These are phyloP conservation scores for Phocides pigmalion DNA, from an alignment of 1,140 invertebrate genomes.

Conservation along the genomic window DNA sequence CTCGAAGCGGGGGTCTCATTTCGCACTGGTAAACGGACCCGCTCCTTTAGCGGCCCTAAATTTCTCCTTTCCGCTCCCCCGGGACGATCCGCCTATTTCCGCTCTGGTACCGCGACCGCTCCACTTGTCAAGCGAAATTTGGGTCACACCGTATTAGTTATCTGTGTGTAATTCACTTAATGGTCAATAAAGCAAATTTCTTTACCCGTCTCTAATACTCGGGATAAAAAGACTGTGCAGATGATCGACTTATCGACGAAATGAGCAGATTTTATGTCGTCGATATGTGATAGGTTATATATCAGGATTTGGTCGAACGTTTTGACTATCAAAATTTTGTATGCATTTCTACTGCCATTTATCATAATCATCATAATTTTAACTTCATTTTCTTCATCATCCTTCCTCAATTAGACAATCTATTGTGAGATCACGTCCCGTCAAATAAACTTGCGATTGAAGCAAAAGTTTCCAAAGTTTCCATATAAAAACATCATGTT, in stretches of 20 bases:
- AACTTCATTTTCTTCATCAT: too few relatives aligned
- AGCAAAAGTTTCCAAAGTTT: background rate
- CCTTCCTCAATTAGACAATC: too few relatives aligned
- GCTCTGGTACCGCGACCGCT: slow-evolving; percentile 48
- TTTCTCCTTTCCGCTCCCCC: slow-evolving; percentile 49
- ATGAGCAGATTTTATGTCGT: too few relatives aligned
- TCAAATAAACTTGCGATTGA: background rate
- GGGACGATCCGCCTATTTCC: slow-evolving; percentile 65
- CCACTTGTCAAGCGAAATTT: slow-evolving; percentile 66
- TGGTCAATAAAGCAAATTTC: slow-evolving; percentile 40
- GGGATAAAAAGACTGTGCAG: background rate
- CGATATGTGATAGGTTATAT: too few relatives aligned
- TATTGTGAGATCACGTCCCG: too few relatives aligned
- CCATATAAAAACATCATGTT: background rate
- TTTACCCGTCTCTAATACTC: slow-evolving; percentile 4
- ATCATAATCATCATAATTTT: too few relatives aligned
- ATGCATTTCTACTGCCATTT: too few relatives aligned
- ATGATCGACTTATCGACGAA: too few relatives aligned
- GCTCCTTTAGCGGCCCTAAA: slow-evolving; percentile 58
- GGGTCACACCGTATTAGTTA: slow-evolving; percentile 73
- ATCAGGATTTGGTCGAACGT: too few relatives aligned
- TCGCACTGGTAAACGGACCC: slow-evolving; percentile 27
- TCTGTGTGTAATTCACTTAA: slow-evolving; percentile 59
- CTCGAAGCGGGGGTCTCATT: slow-evolving; percentile 13
- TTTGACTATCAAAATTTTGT: too few relatives aligned